Evolutionary conservation across 2,797 vertebrate species (phyloP), one percentile per base, ranked within the genome.

Genomic region (Lacerta viridis): DNA sequence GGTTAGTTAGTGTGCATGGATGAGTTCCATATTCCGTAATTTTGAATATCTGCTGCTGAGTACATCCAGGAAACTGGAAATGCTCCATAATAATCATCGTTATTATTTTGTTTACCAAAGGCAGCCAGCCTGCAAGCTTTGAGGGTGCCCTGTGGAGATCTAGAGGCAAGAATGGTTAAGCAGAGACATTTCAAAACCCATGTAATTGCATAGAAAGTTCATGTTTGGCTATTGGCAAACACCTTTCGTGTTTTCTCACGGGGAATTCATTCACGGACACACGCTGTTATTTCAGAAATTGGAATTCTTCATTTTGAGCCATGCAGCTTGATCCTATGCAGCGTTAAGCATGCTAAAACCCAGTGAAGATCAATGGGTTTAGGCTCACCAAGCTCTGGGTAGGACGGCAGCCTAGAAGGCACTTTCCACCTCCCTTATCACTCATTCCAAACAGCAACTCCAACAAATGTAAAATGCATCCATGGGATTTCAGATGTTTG

Each of bases 81-180:
- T 88, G 0, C 72, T 55, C 64, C 1, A 1, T 68, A 79, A 93
- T 91, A 83, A 68, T 23, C 72, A 77, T 88, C 41, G 59, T 92
- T 74, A 89, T 86, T 82, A 66, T 74, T 93, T 87, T 91, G 68
- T 85, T 95, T 90, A 74, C 83, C 68, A 74, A 87, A 93, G 69
- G 29, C 86, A 93, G 87, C 11, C 86, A 92, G 0, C 64, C 77
- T 85, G 74, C 41, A 88, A 82, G 79, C 41, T 89, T 27, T 80
- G 18, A 17, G 68, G 11, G 55, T 43, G 71, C 84, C 64, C 90
- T 92, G 77, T 9, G 0, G 87, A 90, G n/a, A 83, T 55, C 61
- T 13, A 0, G 5, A 81, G 81, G 86, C 0, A 1, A 36, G 5
- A 80, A 8, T 0, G 29, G 81, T 85, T 23, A 68, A 66, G 79